Evolutionary conservation across 23 tunicate species (phyloP).

Genomic region (Trididemnum nubilum): DNA sequence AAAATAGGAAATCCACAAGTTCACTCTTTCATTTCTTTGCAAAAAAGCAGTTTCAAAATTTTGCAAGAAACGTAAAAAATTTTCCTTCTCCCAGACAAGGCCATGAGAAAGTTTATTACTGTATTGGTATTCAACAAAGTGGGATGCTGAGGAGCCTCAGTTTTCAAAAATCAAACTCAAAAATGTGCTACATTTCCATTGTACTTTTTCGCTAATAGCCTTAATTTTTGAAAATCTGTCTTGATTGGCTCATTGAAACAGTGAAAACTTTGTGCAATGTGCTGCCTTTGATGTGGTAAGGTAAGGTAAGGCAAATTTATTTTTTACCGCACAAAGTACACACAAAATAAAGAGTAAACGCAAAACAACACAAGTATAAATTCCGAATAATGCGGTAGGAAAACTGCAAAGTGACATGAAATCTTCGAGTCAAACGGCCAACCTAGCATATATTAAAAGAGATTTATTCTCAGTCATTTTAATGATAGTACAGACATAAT

Average conservation of each 20-base stretch:
- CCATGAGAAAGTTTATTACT: conserved; percentile 55
- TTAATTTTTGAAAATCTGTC: neutral
- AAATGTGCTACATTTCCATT: neutral
- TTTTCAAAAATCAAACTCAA: no score
- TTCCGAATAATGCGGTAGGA: no score
- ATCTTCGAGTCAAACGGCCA: no score
- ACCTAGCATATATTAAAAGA: no score
- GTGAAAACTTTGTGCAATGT: neutral
- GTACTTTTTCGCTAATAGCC: neutral
- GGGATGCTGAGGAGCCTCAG: neutral
- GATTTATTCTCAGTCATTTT: no score
- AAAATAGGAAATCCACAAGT: conserved; percentile 53
- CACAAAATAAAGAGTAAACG: no score
- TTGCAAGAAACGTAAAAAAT: conserved; percentile 54
- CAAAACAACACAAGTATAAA: no score
- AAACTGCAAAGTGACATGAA: no score
- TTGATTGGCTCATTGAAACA: conserved; percentile 28
- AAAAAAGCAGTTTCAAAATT: conserved; percentile 71
- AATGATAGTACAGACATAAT: no score
- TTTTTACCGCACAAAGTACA: no score
- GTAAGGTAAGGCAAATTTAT: no score
- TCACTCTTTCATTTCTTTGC: conserved; percentile 37
- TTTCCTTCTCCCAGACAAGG: conserved; percentile 63
- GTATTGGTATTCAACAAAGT: neutral
- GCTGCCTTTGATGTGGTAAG: conserved; percentile 29